Base-by-base conservation (phyloP, 2,888 invertebrate species). In the Eurytoma californica region DNA sequence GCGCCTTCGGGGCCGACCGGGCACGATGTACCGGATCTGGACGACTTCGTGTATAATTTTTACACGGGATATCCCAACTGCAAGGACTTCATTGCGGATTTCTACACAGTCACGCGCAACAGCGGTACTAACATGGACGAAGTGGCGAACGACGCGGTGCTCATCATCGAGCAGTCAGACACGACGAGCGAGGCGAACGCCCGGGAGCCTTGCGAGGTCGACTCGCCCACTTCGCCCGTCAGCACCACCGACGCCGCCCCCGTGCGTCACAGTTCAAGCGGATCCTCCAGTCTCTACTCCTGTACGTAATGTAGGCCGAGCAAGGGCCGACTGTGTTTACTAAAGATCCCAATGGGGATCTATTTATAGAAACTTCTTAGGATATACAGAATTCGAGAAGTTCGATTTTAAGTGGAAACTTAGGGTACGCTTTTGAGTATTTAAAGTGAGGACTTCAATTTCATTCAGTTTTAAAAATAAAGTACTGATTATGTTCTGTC, bases 21-120 rank as follows among this genome's bases (percentile, higher is more conserved):
- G 72, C 88, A 88, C 74, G 88, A 88, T 0, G 86, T 88, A 55
- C 90, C 91, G 24, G 94, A 94, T 84, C 92, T 94, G 67, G 94
- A 94, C 80, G 94, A 94, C 86, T 94, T 94, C 84, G 93, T 94
- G 30, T 92, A 93, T 65, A 92, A 93, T 83, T 95, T 95, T 89
- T 95, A 95, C 88, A 93, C 92, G 14, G 94, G 94, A 85, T 94
- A 94, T 84, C 94, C 94, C 1, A 93, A 93, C 82, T 94, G 94
- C 84, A 92, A 93, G 77, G 94, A 94, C 79, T 91, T 94, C 28
- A 93, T 94, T 81, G 89, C 90, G 12, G 91, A 92, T 83, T 90
- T 90, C 82, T 90, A 90, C 80, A 90, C 89, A 2, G 88, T 90
- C 18, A 90, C 90, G 9, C 85, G 83, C 30, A 90, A 90, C 80